Conservation (phyloP, 2,113 vertebrate species). For the Variabilichromis moorii region DNA sequence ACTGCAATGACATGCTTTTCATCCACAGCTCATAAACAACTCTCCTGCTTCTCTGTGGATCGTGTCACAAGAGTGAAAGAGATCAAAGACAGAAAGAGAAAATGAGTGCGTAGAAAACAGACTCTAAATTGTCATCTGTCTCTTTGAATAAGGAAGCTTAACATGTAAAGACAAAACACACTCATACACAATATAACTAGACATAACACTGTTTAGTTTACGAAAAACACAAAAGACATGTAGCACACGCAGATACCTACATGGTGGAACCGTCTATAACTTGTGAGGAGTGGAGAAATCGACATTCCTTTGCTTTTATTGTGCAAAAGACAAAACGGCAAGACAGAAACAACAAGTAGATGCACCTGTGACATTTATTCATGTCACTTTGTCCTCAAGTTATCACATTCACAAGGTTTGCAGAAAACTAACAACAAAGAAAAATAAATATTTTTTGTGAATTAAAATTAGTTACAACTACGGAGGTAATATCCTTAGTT, state of each 20-base stretch:
- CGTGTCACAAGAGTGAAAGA: background rate
- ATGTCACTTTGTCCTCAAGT: background rate
- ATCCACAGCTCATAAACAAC: conserved; percentile 39
- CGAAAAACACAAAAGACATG: background rate
- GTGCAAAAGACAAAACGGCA: background rate
- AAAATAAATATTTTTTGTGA: fast-evolving
- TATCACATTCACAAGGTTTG: background rate
- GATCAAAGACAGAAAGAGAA: background rate
- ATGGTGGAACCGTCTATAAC: background rate
- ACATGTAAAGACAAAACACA: background rate
- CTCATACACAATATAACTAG: background rate
- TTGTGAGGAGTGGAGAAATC: background rate
- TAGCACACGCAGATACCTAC: background rate
- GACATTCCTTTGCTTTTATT: background rate
- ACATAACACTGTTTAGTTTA: background rate
- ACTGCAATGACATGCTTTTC: conserved; percentile 19
- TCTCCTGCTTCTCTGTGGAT: background rate
- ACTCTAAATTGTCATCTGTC: background rate
- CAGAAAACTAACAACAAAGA: background rate
- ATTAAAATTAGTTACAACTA: background rate
- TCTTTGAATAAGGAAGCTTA: background rate
- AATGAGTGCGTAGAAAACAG: background rate
- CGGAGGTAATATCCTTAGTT: background rate
- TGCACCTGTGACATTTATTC: background rate
- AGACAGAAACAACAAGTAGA: background rate